phyloP scores from a whole-genome alignment of 2,113 vertebrate species.

The Loxodonta africana region DNA sequence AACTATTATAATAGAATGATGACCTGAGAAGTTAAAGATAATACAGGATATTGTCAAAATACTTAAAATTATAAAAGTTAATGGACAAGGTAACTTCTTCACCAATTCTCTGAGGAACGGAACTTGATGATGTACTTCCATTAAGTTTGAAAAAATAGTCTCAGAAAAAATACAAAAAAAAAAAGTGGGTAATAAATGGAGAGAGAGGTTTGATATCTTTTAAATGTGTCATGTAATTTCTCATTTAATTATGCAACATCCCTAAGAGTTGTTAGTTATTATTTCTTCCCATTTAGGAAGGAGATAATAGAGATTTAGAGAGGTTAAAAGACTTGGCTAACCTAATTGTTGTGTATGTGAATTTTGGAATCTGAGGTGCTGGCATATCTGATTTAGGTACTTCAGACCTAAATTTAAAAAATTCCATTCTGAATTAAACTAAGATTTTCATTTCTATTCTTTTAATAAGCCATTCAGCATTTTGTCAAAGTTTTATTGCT shows the following conservation, averaged over 20 bases:
- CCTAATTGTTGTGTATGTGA: neutral
- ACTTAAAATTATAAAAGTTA: neutral
- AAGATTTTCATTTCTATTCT: too few relatives aligned
- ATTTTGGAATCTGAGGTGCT: too few relatives aligned
- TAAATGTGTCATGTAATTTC: constrained; percentile 23
- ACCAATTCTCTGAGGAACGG: neutral
- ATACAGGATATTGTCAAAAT: neutral
- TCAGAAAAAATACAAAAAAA: constrained; percentile 4
- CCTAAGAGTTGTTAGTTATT: neutral
- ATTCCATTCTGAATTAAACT: too few relatives aligned
- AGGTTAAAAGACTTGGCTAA: neutral
- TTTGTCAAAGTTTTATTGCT: too few relatives aligned
- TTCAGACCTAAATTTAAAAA: too few relatives aligned
- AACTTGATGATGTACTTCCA: neutral
- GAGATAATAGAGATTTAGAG: neutral
- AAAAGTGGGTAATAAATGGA: neutral
- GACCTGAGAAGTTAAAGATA: neutral
- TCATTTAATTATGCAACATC: neutral
- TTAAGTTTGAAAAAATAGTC: constrained; percentile 52
- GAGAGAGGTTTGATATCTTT: neutral
- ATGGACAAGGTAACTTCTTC: neutral
- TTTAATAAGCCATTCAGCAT: too few relatives aligned
- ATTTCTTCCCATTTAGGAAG: constrained; percentile 38
- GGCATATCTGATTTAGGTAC: too few relatives aligned
- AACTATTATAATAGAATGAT: neutral